Conservation (phyloP, 2,888 invertebrate genomes). For the Hanleya hanleyi region DNA sequence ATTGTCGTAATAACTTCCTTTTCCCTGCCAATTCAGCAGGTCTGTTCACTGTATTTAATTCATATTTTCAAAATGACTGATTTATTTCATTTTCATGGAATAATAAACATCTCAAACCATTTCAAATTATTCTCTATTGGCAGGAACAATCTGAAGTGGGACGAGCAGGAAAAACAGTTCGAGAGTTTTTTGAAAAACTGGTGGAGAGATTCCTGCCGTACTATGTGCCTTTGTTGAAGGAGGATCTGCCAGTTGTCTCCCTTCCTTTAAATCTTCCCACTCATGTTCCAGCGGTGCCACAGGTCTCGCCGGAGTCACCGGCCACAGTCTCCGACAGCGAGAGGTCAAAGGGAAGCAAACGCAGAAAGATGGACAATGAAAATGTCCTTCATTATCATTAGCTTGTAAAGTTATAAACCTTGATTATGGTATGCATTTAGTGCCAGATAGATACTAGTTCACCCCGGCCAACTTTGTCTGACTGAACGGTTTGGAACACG, state of each 20-base stretch:
- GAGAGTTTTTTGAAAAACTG: slow-evolving; percentile 58
- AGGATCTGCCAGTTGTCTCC: slow-evolving; percentile 3
- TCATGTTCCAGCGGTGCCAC: background rate
- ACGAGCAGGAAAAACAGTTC: slow-evolving; percentile 61
- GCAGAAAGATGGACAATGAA: background rate
- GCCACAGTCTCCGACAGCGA: background rate
- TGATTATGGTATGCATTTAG: too few relatives aligned
- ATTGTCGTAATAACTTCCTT: too few relatives aligned
- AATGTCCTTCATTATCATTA: background rate
- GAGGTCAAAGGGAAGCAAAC: background rate
- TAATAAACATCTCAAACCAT: background rate
- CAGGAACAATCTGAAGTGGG: slow-evolving; percentile 65
- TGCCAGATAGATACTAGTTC: too few relatives aligned
- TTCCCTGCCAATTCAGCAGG: too few relatives aligned
- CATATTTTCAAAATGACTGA: too few relatives aligned
- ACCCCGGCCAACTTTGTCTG: too few relatives aligned
- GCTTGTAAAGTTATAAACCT: too few relatives aligned
- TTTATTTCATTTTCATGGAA: background rate
- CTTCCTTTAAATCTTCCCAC: background rate
- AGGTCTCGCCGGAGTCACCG: background rate
- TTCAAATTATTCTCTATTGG: slow-evolving; percentile 3
- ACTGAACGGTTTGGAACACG: too few relatives aligned
- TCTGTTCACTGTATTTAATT: too few relatives aligned
- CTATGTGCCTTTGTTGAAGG: slow-evolving; percentile 40
- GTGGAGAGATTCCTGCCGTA: slow-evolving; percentile 60